A percentile compares a stretch with the other conserved stretches of the same genome.
Conservation (phyloP, 64 coral and sea anemone species). For the Stylophora pistillata region DNA sequence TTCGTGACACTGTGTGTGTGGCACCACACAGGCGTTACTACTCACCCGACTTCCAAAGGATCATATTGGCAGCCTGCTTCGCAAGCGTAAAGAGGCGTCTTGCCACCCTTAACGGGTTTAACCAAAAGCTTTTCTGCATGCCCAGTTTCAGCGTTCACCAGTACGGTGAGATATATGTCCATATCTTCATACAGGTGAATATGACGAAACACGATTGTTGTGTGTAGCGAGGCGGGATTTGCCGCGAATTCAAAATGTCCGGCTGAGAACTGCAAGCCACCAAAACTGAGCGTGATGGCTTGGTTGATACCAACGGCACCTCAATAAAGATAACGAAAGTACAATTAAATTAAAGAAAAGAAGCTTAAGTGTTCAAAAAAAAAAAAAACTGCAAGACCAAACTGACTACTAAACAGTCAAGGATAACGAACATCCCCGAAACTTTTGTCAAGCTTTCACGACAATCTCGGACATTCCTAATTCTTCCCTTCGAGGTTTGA, state of each 20-base stretch:
- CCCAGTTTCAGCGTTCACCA: slow-evolving; percentile 75
- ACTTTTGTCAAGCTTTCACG: no score
- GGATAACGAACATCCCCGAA: no score
- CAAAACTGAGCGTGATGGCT: slow-evolving; percentile 93
- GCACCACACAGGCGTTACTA: neutral
- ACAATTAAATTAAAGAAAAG: neutral
- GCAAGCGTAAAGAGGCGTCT: slow-evolving; percentile 87
- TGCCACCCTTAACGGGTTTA: slow-evolving; percentile 55
- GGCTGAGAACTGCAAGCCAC: slow-evolving; percentile 91
- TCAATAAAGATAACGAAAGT: slow-evolving; percentile 16
- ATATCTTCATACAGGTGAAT: slow-evolving; percentile 89
- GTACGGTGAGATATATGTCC: slow-evolving; percentile 72
- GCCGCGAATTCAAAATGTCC: slow-evolving; percentile 96
- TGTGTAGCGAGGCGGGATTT: slow-evolving; percentile 95
- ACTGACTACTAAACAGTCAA: no score
- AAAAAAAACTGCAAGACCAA: no score
- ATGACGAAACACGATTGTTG: slow-evolving; percentile 83
- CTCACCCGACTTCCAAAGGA: slow-evolving; percentile 82
- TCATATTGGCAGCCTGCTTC: slow-evolving; percentile 97
- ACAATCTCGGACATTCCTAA: no score
- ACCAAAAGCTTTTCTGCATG: slow-evolving; percentile 86
- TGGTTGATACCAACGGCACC: slow-evolving; percentile 80
- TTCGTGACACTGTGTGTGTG: no score
- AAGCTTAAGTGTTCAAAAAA: neutral
- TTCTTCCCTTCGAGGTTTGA: no score